Percentiles rank a stretch among this genome's conserved stretches.
These are phyloP conservation scores for Crotalus horridus DNA, from an alignment of 2,113 vertebrate genomes.

Conservation along the genomic window DNA sequence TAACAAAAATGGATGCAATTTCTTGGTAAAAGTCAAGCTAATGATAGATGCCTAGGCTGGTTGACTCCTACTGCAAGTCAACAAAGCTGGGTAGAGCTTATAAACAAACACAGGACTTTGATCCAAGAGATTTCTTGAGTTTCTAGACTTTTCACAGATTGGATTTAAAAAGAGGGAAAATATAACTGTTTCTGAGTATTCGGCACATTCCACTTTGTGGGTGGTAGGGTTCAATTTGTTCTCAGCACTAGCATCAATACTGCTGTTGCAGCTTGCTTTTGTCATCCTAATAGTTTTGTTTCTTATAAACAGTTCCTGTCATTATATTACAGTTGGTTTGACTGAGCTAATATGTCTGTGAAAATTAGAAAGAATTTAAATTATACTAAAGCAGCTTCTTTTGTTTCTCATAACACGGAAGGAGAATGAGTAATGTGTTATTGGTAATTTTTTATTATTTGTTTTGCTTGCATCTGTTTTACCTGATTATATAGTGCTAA, in stretches of 20 bases:
- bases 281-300: conserved; percentile 54
- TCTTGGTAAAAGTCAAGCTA: conserved; percentile 4
- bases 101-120: neutral
- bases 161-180: neutral
- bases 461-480: neutral
- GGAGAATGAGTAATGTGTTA: conserved; percentile 23
- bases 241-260: conserved; percentile 45
- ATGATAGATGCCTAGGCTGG: neutral
- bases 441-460: neutral
- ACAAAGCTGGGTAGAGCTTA: conserved; percentile 11
- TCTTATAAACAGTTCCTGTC: conserved; percentile 48
- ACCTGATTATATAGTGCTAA: neutral
- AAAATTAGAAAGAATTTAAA: conserved; percentile 32
- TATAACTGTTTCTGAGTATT: conserved; percentile 13
- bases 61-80: neutral
- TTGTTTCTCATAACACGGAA: conserved; percentile 12
- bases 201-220: conserved; percentile 33
- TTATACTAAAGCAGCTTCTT: neutral
- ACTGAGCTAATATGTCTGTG: conserved; percentile 38
- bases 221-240: conserved; percentile 47
- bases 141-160: conserved; percentile 22
- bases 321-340: conserved; percentile 43
- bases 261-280: conserved; percentile 52
- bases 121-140: conserved; percentile 1
- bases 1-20: neutral